A percentile compares a stretch with the other conserved stretches of the same genome.
Conservation (phyloP, 2,888 invertebrate genomes). For the Tupiocoris notatus region DNA sequence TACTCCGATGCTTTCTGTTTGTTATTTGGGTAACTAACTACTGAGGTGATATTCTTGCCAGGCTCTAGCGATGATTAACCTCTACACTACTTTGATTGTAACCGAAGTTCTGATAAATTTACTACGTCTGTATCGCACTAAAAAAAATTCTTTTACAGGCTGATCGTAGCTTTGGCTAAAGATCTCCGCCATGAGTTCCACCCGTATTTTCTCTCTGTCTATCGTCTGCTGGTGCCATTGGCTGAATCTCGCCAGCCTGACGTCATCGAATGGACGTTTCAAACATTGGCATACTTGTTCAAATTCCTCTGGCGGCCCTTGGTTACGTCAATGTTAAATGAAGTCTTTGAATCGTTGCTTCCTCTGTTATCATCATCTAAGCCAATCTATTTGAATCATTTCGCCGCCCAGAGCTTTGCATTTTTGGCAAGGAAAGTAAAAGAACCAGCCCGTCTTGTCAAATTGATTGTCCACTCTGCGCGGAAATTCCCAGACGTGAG, state of each 20-base stretch:
- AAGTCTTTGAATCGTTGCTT: constrained; percentile 68
- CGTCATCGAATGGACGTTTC: constrained; percentile 79
- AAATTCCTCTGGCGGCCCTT: constrained; percentile 83
- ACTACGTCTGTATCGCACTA: too few species aligned
- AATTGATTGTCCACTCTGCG: constrained; percentile 67
- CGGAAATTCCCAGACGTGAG: constrained; percentile 68
- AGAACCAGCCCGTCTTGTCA: constrained; percentile 72
- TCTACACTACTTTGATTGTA: too few species aligned
- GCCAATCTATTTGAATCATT: constrained; percentile 82
- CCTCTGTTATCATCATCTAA: constrained; percentile 75
- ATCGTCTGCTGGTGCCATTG: constrained; percentile 69
- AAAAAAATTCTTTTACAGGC: constrained; percentile 61
- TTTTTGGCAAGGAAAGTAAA: constrained; percentile 87
- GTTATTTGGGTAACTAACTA: too few species aligned
- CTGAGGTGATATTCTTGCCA: too few species aligned
- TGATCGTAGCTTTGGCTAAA: constrained; percentile 79
- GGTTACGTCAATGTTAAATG: constrained; percentile 67
- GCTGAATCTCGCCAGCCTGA: constrained; percentile 77
- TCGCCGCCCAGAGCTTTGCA: constrained; percentile 95
- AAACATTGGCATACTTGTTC: constrained; percentile 84
- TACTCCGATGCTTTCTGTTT: too few species aligned
- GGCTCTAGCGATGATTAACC: too few species aligned
- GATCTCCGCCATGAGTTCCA: constrained; percentile 89
- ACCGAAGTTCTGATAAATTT: too few species aligned
- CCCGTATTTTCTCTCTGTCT: constrained; percentile 73